Evolutionary conservation across 2,888 invertebrate genomes (phyloP).

Genomic region (Amphiduros pacificus): DNA sequence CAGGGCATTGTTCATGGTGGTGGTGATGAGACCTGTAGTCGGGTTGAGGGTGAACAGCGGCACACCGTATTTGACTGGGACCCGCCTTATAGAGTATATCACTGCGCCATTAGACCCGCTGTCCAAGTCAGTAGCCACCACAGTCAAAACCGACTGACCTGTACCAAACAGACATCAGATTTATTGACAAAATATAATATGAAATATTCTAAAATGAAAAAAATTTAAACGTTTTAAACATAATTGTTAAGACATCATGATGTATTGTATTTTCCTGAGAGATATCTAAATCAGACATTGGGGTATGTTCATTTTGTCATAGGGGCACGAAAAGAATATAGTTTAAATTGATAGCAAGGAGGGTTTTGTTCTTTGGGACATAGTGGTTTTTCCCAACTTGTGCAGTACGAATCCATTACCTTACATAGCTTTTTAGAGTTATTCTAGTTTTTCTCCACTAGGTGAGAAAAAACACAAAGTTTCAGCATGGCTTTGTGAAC

Average conservation of each 20-base stretch:
- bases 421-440: no score
- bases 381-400: no score
- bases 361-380: no score
- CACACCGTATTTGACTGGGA: slow-evolving; percentile 26
- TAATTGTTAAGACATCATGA: background rate
- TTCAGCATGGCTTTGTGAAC: no score
- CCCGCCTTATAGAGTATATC: slow-evolving; percentile 39
- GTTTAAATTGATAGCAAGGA: no score
- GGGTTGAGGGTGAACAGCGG: slow-evolving; percentile 41
- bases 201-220: background rate
- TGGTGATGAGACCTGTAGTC: slow-evolving; percentile 44
- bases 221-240: background rate
- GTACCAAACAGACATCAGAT: background rate
- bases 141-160: slow-evolving; percentile 79
- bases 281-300: background rate
- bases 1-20: slow-evolving; percentile 37
- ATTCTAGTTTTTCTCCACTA: no score
- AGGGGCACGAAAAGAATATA: no score
- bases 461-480: no score
- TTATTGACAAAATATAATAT: background rate
- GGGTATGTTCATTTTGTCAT: no score
- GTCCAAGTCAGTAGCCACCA: slow-evolving; percentile 96
- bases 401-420: no score
- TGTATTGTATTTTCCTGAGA: background rate
- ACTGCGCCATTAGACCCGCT: slow-evolving; percentile 85